Conservation (phyloP, 2,113 vertebrate genomes). For the Tringa solitaria region DNA sequence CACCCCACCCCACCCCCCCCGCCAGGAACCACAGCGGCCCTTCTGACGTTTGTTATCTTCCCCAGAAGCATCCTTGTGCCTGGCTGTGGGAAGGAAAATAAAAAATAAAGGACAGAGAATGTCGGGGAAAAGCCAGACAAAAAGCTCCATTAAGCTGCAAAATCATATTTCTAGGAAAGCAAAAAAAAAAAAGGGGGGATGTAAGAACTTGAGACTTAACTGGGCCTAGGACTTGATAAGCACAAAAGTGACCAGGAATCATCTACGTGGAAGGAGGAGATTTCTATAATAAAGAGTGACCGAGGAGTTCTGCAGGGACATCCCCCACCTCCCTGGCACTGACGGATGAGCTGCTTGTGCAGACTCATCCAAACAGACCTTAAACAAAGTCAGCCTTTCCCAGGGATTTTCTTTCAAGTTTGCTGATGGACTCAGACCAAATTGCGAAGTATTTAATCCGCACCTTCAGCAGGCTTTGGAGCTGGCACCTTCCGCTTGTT, state of each 20-base stretch:
- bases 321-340: neutral
- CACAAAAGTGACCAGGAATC: neutral
- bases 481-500: neutral
- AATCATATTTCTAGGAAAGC: neutral
- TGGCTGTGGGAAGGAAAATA: neutral
- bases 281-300: neutral
- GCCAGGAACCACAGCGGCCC: neutral
- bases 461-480: neutral
- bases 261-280: rapidly evolving
- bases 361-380: neutral
- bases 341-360: neutral
- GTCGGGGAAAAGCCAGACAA: neutral
- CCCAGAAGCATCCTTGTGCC: neutral
- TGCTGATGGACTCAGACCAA: neutral
- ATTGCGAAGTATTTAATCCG: neutral
- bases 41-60: neutral
- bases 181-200: neutral
- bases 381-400: neutral
- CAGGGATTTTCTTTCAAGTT: neutral
- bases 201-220: neutral
- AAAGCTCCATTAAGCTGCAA: neutral
- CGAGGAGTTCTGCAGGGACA: neutral
- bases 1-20: no score
- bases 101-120: neutral
- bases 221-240: neutral